phyloP scores from a whole-genome alignment of 2,113 vertebrate species.

The Cariama cristata region DNA sequence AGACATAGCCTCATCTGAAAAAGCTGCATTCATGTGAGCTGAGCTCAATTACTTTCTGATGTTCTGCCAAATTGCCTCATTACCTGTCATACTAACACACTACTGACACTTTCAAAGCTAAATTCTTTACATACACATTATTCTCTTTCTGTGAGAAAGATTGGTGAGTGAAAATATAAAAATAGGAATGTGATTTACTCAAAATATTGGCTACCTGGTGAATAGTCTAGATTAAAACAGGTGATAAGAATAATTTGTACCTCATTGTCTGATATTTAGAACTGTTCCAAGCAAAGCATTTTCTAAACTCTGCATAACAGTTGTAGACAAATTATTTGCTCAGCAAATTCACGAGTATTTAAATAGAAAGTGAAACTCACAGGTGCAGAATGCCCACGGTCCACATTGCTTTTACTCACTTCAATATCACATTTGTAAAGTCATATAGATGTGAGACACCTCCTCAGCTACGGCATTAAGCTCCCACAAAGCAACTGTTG shows the following conservation, averaged over 20 bases:
- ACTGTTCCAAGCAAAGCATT: neutral
- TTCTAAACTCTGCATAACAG: neutral
- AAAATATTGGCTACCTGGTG: slow-evolving; percentile 40
- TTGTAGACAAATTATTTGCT: neutral
- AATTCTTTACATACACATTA: slow-evolving; percentile 38
- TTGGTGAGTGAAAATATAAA: slow-evolving; percentile 41
- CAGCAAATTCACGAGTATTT: neutral
- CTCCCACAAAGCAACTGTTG: neutral
- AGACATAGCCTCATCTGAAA: slow-evolving; percentile 62
- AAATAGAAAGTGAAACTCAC: neutral
- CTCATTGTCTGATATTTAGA: neutral
- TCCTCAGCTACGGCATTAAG: neutral
- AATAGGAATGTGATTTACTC: neutral
- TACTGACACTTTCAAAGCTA: slow-evolving; percentile 46
- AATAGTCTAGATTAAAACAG: neutral
- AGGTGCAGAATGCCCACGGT: neutral
- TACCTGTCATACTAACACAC: slow-evolving; percentile 72
- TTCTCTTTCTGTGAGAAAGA: slow-evolving; percentile 55
- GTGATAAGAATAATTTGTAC: neutral
- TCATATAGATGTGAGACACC: neutral
- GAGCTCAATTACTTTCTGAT: slow-evolving; percentile 81
- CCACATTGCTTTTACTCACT: neutral
- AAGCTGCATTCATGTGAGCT: slow-evolving; percentile 67
- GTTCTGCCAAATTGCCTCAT: slow-evolving; percentile 79
- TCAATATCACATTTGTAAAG: neutral